phyloP scores from a whole-genome alignment of 2,888 invertebrate species.

The Ichneumon xanthorius region DNA sequence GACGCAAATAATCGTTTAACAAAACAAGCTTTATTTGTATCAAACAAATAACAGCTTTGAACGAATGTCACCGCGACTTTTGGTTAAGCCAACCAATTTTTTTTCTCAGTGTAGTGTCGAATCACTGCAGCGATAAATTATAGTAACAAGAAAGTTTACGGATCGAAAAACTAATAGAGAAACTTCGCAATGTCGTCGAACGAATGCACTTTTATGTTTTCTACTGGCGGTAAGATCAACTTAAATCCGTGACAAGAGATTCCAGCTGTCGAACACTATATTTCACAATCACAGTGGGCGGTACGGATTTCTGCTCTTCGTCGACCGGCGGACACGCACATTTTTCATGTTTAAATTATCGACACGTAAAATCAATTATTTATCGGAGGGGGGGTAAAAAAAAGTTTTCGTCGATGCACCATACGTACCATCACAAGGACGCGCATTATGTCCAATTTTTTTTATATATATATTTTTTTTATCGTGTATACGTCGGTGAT shows the following conservation, averaged over 20 bases:
- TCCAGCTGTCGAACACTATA: constrained; percentile 52
- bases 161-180: constrained; percentile 18
- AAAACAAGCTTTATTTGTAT: no score
- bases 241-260: constrained; percentile 48
- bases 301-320: constrained; percentile 15
- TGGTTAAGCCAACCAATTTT: no score
- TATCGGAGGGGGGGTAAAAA: constrained; percentile 5
- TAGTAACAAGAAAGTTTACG: background rate
- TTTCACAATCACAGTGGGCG: constrained; percentile 52
- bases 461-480: constrained; percentile 38
- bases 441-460: constrained; percentile 77
- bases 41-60: no score
- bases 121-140: background rate
- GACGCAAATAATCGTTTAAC: no score
- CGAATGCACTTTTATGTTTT: constrained; percentile 23
- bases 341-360: constrained; percentile 31
- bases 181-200: constrained; percentile 23
- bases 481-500: constrained; percentile 73
- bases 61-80: no score
- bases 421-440: constrained; percentile 82
- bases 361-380: constrained; percentile 36
- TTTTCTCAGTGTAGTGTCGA: no score
- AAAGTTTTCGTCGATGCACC: constrained; percentile 55
- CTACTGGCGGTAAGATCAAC: constrained; percentile 25
- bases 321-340: constrained; percentile 47